Base-by-base conservation (phyloP, 92 coral and sea anemone genomes). In the Nematostella vectensis region DNA sequence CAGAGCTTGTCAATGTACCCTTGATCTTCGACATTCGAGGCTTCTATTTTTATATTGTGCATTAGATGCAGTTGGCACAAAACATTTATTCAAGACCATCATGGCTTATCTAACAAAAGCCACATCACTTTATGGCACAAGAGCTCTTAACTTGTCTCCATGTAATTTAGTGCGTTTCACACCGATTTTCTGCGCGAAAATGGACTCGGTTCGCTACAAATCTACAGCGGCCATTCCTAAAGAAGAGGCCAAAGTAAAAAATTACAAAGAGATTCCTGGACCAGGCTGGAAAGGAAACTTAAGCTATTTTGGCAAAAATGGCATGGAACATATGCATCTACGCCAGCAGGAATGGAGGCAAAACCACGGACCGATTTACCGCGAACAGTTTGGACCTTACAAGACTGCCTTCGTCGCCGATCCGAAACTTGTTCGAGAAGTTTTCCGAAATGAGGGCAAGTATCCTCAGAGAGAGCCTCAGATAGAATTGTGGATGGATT, bases 401-500 rank as follows among this genome's bases (percentile, higher is more conserved):
- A 70, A 57, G 16, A 55, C 77, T 4, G 85, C 76, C 23, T 51
- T 55, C 22, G 55, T 80, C 25, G 68, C 67, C 16, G 70, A 85
- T 47, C 88, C 88, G 0, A 81, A 66, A 12, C 83, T 70, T 36
- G 71, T 81, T 3, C 69, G 75, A 45, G 37, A 42, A 18, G 67
- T 81, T 49, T 85, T 64, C 61, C 83, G 80, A 1, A 56, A 66
- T 49, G 95, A 85, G 37, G 95, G 88, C 2, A 59, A 82, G 21
- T 68, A 68, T 31, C 77, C 95, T 2, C 28, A 18, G 18, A 64
- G 95, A 27, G 88, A 72, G 16, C 78, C 83, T 1, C 11, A 16
- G 27, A 4, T 67, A 0, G 74, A 70, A 0, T 12, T 76, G 0
- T 82, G 89, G 89, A 38, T 45, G 37, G 47, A 53, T 52, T 85